A percentile compares a stretch with the other conserved stretches of the same genome.
Conservation (phyloP, 23 tunicate species). For the Trididemnum clinides region DNA sequence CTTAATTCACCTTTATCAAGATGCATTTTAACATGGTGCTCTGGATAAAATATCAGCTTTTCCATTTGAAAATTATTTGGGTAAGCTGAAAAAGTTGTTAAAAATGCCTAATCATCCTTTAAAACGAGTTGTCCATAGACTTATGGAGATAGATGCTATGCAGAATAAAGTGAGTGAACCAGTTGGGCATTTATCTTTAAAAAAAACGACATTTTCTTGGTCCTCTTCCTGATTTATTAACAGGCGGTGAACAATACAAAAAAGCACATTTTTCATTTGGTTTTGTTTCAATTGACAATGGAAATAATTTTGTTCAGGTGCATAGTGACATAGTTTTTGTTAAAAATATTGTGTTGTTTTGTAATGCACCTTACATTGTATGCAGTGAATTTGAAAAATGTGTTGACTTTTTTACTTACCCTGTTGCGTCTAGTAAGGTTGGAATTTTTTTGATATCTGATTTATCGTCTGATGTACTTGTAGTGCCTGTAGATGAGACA, state of each 20-base stretch:
- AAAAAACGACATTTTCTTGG: neutral
- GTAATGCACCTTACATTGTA: neutral
- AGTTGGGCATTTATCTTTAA: neutral
- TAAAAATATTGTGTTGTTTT: neutral
- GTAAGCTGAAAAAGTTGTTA: constrained; percentile 11
- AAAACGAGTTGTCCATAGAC: constrained; percentile 34
- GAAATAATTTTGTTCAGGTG: neutral
- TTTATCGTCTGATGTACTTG: too few relatives aligned
- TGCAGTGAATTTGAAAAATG: neutral
- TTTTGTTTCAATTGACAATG: neutral
- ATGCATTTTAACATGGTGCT: constrained; percentile 21
- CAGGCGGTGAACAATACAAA: too few relatives aligned
- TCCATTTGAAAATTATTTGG: constrained; percentile 52
- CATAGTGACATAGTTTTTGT: neutral
- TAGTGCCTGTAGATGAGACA: too few relatives aligned
- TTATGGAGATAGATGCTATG: neutral
- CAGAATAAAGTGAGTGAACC: neutral
- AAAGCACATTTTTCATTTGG: neutral
- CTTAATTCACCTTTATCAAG: constrained; percentile 32
- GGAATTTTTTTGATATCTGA: too few relatives aligned
- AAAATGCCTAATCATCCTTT: constrained; percentile 35
- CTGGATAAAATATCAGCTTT: constrained; percentile 49
- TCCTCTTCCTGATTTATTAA: too few relatives aligned
- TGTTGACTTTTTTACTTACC: neutral
- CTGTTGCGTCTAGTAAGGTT: too few relatives aligned